Evolutionary conservation across 2,113 vertebrate species (phyloP).

Genomic region (Pomatostomus ruficeps): DNA sequence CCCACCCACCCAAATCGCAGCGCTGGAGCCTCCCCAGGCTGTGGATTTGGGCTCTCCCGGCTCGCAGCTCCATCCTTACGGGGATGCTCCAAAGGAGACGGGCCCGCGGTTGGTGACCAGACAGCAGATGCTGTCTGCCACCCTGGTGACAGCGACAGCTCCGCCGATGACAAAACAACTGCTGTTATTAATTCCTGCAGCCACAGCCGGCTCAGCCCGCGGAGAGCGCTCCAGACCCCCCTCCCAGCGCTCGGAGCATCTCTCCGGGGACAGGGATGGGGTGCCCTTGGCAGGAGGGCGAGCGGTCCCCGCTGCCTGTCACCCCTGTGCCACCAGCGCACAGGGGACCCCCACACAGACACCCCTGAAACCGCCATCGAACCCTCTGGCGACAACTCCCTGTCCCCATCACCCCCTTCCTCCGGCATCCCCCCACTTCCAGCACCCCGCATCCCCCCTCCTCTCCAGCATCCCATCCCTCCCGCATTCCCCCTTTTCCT

Average conservation of each 20-base stretch:
- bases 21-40: fast-evolving
- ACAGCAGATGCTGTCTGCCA: slow-evolving; percentile 14
- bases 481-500: not conserved
- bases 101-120: not conserved
- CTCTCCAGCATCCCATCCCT: not conserved
- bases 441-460: not conserved
- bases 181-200: not conserved
- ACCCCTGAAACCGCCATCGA: not conserved
- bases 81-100: not conserved
- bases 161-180: not conserved
- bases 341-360: fast-evolving
- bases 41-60: not conserved
- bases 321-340: not conserved
- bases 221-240: fast-evolving
- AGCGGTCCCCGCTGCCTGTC: not conserved
- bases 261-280: not conserved
- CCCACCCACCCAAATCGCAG: not conserved
- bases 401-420: not conserved
- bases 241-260: not conserved
- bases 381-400: fast-evolving
- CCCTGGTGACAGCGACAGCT: not conserved
- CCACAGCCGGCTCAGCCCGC: not conserved
- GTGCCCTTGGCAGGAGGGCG: not conserved
- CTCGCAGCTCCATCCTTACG: not conserved
- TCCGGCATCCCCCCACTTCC: not conserved